A percentile compares a stretch with the other conserved stretches of the same genome.
Conservation (phyloP, 2,797 vertebrate species). For the Leptodactylus fallax region DNA sequence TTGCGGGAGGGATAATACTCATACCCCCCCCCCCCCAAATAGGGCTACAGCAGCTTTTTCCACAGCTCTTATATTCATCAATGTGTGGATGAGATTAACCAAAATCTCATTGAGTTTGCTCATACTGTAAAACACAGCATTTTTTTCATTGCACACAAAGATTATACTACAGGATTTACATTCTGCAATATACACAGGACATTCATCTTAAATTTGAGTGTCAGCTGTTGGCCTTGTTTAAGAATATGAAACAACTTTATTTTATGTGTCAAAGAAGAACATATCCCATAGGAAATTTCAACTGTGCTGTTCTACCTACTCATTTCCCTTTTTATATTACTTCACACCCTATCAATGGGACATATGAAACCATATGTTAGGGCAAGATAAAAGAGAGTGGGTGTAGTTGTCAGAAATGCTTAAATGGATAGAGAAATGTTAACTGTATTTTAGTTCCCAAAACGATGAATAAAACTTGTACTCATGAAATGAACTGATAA, state of each 20-base stretch:
- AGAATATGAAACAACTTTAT: slow-evolving; percentile 56
- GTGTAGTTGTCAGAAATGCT: slow-evolving; percentile 58
- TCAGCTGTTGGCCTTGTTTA: slow-evolving; percentile 58
- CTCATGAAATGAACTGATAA: slow-evolving; percentile 49
- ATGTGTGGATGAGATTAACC: too few relatives aligned
- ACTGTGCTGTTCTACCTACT: slow-evolving; percentile 59
- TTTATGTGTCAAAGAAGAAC: slow-evolving; percentile 58
- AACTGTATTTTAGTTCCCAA: slow-evolving; percentile 55
- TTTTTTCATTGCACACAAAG: not conserved
- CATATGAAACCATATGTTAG: slow-evolving; percentile 61
- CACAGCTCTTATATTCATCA: too few relatives aligned
- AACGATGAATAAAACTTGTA: slow-evolving; percentile 57
- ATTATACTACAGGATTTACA: not conserved
- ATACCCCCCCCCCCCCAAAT: too few relatives aligned
- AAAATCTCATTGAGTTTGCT: too few relatives aligned
- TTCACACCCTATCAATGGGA: slow-evolving; percentile 63
- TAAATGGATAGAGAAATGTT: slow-evolving; percentile 60
- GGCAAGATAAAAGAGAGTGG: slow-evolving; percentile 59
- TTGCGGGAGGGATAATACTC: too few relatives aligned
- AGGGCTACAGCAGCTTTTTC: too few relatives aligned
- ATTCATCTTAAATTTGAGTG: slow-evolving; percentile 43
- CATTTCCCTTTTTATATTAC: slow-evolving; percentile 63
- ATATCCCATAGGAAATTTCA: slow-evolving; percentile 62
- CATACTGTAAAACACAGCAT: not conserved
- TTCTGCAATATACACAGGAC: slow-evolving; percentile 9